Percentiles rank a stretch among this genome's conserved stretches.
These are phyloP conservation scores for Ifrita kowaldi DNA, from an alignment of 2,113 vertebrate genomes.

Conservation along the genomic window DNA sequence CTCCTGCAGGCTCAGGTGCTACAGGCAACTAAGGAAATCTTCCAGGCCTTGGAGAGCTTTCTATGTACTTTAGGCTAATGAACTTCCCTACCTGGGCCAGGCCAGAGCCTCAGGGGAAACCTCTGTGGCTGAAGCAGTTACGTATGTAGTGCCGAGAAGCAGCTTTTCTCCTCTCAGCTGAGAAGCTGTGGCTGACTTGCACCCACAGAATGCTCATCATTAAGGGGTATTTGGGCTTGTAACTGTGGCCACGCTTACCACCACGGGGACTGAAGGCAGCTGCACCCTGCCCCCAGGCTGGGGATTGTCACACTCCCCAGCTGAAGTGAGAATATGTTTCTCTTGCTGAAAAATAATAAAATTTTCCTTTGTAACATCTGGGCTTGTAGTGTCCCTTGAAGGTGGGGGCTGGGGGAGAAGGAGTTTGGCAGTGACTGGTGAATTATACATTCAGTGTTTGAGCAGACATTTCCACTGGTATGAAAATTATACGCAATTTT, in stretches of 20 bases:
- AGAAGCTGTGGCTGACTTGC: neutral
- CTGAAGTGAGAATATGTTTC: neutral
- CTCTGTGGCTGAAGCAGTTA: neutral
- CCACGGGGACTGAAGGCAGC: neutral
- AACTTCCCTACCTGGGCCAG: neutral
- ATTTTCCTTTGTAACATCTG: neutral
- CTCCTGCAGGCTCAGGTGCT: neutral
- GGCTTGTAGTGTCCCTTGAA: neutral
- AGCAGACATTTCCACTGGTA: neutral
- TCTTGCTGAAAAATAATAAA: conserved; percentile 15
- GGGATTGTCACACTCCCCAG: neutral
- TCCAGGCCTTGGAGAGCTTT: neutral
- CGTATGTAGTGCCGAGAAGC: neutral
- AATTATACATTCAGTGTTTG: neutral
- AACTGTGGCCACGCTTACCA: neutral
- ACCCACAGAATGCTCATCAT: neutral
- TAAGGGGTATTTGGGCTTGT: neutral
- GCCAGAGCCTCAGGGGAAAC: neutral
- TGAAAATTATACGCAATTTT: neutral
- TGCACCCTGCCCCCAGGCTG: neutral
- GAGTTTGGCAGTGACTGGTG: neutral
- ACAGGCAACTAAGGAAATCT: neutral
- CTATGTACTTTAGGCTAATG: neutral
- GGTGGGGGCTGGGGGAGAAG: neutral
- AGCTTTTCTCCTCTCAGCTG: neutral